Evolutionary conservation across 2,113 vertebrate genomes (phyloP).

Genomic region (Myotis lucifugus): DNA sequence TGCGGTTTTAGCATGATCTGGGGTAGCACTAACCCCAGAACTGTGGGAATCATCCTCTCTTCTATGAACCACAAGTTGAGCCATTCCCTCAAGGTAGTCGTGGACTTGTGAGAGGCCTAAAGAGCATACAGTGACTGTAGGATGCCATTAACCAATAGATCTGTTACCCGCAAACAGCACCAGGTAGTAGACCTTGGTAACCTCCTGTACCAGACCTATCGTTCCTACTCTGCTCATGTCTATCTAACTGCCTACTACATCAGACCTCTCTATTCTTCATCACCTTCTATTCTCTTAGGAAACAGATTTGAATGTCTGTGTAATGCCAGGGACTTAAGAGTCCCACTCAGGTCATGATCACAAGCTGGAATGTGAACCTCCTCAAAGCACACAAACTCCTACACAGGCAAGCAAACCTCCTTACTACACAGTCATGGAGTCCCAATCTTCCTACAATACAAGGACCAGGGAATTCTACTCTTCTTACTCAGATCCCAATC

Average conservation of each 20-base stretch:
- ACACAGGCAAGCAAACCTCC: neutral
- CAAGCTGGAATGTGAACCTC: neutral
- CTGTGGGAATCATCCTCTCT: neutral
- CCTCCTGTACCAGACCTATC: neutral
- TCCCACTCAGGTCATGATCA: neutral
- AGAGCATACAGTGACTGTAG: neutral
- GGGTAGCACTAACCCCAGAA: neutral
- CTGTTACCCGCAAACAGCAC: neutral
- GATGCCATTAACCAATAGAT: neutral
- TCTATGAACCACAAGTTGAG: neutral
- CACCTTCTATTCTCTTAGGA: neutral
- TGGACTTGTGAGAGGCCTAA: neutral
- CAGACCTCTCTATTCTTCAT: neutral
- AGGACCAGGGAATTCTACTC: neutral
- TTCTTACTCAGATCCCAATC: neutral
- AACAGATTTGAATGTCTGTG: neutral
- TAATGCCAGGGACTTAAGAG: neutral
- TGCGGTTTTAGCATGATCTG: neutral
- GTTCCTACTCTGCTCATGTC: neutral
- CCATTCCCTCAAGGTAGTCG: neutral
- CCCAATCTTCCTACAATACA: neutral
- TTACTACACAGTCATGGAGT: neutral
- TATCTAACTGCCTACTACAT: neutral
- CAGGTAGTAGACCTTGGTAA: neutral
- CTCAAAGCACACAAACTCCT: neutral